phyloP scores from a whole-genome alignment of 2,888 invertebrate genomes.

The Beris chalybata region DNA sequence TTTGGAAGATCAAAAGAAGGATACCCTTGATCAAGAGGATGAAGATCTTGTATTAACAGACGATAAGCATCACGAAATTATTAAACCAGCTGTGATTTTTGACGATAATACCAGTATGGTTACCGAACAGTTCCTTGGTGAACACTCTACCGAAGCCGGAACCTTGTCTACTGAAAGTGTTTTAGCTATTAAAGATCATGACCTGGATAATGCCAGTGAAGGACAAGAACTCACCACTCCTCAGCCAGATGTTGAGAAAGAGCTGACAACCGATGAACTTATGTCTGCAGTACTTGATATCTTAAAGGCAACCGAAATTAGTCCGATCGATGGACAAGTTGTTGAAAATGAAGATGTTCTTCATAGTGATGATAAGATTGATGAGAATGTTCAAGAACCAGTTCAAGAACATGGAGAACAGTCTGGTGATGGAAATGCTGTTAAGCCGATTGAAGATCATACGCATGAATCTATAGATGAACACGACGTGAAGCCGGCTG shows the following conservation, averaged over 20 bases:
- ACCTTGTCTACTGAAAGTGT: background rate
- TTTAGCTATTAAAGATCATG: background rate
- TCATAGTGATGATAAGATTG: too few species aligned
- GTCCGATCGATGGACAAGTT: conserved; percentile 6
- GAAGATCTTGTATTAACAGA: conserved; percentile 37
- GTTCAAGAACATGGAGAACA: conserved; percentile 16
- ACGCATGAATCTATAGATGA: background rate
- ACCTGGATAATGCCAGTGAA: background rate
- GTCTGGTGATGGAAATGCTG: background rate
- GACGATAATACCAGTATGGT: background rate
- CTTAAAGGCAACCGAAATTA: conserved; percentile 13
- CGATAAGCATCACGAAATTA: conserved; percentile 38
- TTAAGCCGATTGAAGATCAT: conserved; percentile 4
- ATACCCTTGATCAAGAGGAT: too few species aligned
- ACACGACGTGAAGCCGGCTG: background rate
- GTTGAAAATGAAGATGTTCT: too few species aligned
- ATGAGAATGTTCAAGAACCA: conserved; percentile 23
- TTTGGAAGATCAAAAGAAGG: too few species aligned
- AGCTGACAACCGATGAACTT: conserved; percentile 23
- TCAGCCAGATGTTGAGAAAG: conserved; percentile 11
- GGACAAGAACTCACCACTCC: background rate
- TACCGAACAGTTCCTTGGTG: background rate
- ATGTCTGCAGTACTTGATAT: conserved; percentile 27
- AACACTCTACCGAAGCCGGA: background rate
- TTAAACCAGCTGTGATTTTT: conserved; percentile 9